These are phyloP conservation scores for Eubasilissa regina DNA, from an alignment of 1,140 invertebrate genomes.

Conservation along the genomic window DNA sequence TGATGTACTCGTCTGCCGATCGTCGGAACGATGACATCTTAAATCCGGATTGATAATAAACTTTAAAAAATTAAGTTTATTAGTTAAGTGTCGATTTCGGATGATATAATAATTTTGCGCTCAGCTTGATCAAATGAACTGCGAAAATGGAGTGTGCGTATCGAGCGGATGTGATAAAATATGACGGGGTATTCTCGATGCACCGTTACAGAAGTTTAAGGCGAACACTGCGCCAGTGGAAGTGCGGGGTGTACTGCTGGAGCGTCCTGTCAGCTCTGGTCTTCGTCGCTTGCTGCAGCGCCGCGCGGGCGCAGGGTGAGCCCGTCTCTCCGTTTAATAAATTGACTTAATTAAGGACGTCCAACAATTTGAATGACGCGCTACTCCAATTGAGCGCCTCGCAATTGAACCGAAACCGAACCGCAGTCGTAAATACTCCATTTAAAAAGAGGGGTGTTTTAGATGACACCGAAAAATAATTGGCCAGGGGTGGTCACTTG, in stretches of 20 bases:
- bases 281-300: conserved; percentile 17
- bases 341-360: conserved; percentile 57
- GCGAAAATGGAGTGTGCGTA: not conserved
- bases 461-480: too few relatives aligned
- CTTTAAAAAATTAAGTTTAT: not conserved
- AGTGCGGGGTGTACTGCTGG: conserved; percentile 15
- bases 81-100: not conserved
- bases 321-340: conserved; percentile 13
- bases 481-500: too few relatives aligned
- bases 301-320: conserved; percentile 48
- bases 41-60: not conserved
- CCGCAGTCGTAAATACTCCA: too few relatives aligned
- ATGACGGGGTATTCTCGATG: not conserved
- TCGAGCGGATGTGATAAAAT: not conserved
- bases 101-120: too few relatives aligned
- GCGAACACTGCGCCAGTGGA: conserved; percentile 20
- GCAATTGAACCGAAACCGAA: not conserved
- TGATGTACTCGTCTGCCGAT: not conserved
- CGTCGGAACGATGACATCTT: not conserved
- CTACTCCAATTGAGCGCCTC: conserved; percentile 24
- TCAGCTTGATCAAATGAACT: too few relatives aligned
- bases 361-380: conserved; percentile 33
- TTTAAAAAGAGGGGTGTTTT: too few relatives aligned
- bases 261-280: conserved; percentile 15
- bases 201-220: conserved; percentile 28